Percentiles rank a stretch among this genome's conserved stretches.
These are phyloP conservation scores for Brachypodius melanocephalos DNA, from an alignment of 2,113 vertebrate genomes.

Conservation along the genomic window DNA sequence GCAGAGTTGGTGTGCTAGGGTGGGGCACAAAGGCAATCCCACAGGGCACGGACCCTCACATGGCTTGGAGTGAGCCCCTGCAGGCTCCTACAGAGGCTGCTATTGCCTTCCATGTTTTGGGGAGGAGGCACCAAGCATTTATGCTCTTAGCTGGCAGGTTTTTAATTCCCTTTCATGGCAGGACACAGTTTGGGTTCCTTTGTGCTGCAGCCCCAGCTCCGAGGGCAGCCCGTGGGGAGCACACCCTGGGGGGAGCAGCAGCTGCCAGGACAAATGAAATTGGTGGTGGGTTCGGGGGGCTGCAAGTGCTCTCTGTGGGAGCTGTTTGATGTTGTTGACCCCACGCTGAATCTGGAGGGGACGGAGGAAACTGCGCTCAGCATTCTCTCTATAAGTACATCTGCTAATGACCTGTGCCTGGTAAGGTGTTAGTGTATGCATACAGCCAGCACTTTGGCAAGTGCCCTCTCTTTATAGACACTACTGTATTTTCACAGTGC, in stretches of 20 bases:
- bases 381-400: not conserved
- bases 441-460: not conserved
- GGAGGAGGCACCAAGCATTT: not conserved
- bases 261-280: not conserved
- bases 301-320: not conserved
- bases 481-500: too few species aligned
- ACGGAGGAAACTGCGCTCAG: not conserved
- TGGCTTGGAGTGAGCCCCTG: not conserved
- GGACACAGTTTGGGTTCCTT: not conserved
- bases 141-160: not conserved
- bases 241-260: not conserved
- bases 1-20: not conserved
- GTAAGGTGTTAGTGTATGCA: not conserved
- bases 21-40: accelerated
- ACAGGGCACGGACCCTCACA: accelerated
- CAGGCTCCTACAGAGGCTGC: accelerated
- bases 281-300: not conserved
- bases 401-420: not conserved
- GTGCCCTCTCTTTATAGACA: not conserved
- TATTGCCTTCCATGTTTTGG: not conserved
- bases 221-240: not conserved
- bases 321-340: not conserved
- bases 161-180: not conserved
- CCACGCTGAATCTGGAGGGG: not conserved
- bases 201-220: not conserved